Evolutionary conservation across 1,140 invertebrate genomes (phyloP).

Genomic region (Aphaenogaster ashmeadi): DNA sequence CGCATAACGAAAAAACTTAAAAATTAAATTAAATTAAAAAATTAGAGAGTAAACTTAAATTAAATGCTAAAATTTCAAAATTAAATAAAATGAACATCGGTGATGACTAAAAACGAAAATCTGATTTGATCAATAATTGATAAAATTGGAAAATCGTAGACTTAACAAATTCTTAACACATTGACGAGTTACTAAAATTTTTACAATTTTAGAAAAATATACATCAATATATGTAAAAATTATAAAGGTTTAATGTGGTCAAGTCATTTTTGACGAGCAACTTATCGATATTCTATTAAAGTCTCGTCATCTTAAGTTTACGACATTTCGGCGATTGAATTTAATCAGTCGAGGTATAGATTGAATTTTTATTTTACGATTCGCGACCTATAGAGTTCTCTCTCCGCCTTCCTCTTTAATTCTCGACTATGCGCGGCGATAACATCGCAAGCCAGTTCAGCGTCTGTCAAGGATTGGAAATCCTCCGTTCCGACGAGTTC

Average conservation of each 20-base stretch:
- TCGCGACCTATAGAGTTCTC: not conserved
- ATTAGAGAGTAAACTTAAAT: not conserved
- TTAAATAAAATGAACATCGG: not conserved
- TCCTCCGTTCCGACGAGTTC: constrained; percentile 12
- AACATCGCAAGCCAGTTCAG: constrained; percentile 43
- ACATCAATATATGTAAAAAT: not conserved
- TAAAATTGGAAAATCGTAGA: not conserved
- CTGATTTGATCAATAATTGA: not conserved
- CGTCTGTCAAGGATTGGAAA: constrained; percentile 56
- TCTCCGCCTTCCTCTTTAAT: constrained; percentile 21
- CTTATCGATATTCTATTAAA: not conserved
- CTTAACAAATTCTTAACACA: not conserved
- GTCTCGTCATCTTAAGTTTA: not conserved
- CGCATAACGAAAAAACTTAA: not conserved
- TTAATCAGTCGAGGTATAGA: not conserved
- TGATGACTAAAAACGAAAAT: not conserved
- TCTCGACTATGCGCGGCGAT: constrained; percentile 33
- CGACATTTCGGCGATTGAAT: constrained; percentile 16
- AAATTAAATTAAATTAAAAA: not conserved
- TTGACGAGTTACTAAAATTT: not conserved
- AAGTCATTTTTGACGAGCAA: not conserved
- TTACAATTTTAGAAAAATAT: not conserved
- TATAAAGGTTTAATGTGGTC: not conserved
- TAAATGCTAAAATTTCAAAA: not conserved
- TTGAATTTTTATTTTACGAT: constrained; percentile 37